Evolutionary conservation across 2,797 vertebrate genomes (phyloP).

Genomic region (Rhinichthys osculus): DNA sequence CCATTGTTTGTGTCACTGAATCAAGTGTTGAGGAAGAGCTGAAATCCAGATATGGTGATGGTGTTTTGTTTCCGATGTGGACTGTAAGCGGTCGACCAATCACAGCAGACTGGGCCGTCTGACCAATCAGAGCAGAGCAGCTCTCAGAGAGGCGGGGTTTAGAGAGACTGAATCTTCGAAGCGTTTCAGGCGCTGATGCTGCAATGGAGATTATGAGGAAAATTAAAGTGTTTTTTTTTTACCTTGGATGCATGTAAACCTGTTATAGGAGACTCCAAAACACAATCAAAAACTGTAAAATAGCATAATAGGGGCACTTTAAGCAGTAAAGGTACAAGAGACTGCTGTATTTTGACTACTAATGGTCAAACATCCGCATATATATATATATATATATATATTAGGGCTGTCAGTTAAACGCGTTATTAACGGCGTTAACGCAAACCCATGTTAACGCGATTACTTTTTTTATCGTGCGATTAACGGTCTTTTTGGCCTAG

Average conservation of each 20-base stretch:
- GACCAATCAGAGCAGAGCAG: neutral
- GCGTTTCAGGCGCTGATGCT: too few relatives aligned
- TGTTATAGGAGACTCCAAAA: neutral
- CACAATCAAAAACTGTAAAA: neutral
- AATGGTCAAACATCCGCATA: too few relatives aligned
- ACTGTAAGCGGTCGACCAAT: neutral
- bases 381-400: too few relatives aligned
- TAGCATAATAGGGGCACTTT: neutral
- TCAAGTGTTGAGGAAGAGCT: too few relatives aligned
- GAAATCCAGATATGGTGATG: neutral
- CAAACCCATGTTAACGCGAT: too few relatives aligned
- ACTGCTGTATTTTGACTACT: too few relatives aligned
- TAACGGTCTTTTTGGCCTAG: too few relatives aligned
- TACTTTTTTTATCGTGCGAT: too few relatives aligned
- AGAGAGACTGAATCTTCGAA: neutral
- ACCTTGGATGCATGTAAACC: neutral
- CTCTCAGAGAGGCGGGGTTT: neutral
- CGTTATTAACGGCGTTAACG: too few relatives aligned
- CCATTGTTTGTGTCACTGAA: too few relatives aligned
- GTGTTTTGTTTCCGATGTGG: neutral
- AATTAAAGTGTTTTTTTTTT: neutral
- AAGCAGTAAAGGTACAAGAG: neutral
- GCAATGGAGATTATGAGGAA: neutral
- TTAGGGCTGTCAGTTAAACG: too few relatives aligned
- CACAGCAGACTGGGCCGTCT: neutral